Evolutionary conservation across 37 sponge, comb jelly and placozoan genomes (phyloP), one percentile per base, ranked within the genome.

Genomic region (Sycon ciliatum): DNA sequence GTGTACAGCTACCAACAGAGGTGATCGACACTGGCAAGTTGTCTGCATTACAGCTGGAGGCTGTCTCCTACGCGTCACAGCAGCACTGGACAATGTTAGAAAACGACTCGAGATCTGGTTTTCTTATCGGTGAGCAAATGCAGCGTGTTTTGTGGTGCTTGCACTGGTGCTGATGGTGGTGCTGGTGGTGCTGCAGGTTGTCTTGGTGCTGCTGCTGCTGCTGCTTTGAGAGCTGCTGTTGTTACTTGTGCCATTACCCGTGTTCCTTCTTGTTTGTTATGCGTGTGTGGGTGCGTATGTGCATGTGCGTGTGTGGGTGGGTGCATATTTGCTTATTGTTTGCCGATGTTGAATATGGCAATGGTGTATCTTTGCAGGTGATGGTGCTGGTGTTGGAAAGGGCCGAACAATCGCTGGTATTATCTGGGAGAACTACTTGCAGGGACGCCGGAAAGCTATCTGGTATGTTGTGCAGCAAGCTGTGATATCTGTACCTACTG

Each of bases 331-430:
- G 6, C 18, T 11, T 60, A n/a, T 60, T 7, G 24, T 22, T 60
- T 60, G 63, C 9, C 16, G 24, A 22, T 58, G 7, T 6, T 58
- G n/a, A n/a, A 22, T 58, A 6, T 65, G 6, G 35, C 9, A 31
- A 32, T 71, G 55, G 23, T 75, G 63, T 75, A 24, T 73, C 38
- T 78, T 11, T 76, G 0, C 34, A 89, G 94, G 94, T 72, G 94
- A 93, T 80, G 94, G 94, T 11, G 94, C 94, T 61, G 94, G 94
- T 9, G 94, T 93, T 0, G 94, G 94, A 0, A 93, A 93, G 42
- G 94, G 94, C 0, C 74, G 94, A 67, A 93, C 86, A 0, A 71
- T 93, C 4, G 89, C 89, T 56, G 92, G 89, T 79, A 93, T 93
- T 22, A 93, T 93, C 38, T 89, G 74, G 52, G 89, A 93, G 78